Evolutionary conservation across 1,140 invertebrate species (phyloP).

Genomic region (Paraescarpia echinospica): DNA sequence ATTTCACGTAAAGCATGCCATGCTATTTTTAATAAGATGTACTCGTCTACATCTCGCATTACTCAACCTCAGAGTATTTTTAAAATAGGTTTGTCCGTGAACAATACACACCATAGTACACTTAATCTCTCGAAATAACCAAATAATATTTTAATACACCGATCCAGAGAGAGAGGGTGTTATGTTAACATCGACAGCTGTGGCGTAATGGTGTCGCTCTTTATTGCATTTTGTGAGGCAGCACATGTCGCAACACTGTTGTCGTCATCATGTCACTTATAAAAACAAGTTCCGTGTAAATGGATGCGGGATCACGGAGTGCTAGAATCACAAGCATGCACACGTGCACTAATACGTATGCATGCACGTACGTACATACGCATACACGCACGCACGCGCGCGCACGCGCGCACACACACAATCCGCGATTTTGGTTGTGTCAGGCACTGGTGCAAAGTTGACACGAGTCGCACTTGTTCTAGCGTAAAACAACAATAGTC

Average conservation of each 20-base stretch:
- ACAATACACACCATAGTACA: not conserved
- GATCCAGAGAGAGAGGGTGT: not conserved
- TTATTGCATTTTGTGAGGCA: not conserved
- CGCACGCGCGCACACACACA: too few relatives aligned
- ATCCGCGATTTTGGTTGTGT: not conserved
- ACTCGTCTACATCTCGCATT: too few relatives aligned
- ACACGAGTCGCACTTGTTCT: not conserved
- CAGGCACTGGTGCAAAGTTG: not conserved
- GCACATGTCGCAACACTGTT: too few relatives aligned
- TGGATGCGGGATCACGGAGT: too few relatives aligned
- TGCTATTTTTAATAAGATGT: too few relatives aligned
- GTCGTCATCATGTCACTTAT: too few relatives aligned
- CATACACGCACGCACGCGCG: too few relatives aligned
- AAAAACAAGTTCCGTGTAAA: too few relatives aligned
- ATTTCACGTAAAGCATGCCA: not conserved
- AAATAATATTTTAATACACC: not conserved
- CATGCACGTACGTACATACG: too few relatives aligned
- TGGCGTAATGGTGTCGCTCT: not conserved
- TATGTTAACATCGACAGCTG: not conserved
- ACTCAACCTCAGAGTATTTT: too few relatives aligned
- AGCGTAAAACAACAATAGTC: not conserved
- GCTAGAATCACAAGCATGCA: too few relatives aligned
- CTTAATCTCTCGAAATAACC: not conserved
- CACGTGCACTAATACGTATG: too few relatives aligned
- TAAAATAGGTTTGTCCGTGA: not conserved